phyloP scores from a whole-genome alignment of 2,113 vertebrate species.

The Lethenteron camtschaticum region DNA sequence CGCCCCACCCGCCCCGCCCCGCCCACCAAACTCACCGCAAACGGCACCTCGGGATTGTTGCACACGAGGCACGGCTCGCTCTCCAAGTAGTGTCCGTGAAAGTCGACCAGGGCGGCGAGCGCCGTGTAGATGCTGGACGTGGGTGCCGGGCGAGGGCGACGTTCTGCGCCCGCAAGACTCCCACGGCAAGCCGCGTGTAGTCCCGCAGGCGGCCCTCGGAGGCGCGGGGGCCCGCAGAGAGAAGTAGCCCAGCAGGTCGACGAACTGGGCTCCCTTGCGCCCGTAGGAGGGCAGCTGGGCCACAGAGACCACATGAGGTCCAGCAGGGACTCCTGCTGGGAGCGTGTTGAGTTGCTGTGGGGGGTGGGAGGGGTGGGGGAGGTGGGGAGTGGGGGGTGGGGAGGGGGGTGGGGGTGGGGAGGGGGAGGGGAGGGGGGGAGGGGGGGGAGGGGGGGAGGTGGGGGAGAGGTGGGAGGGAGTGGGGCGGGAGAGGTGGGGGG shows the following conservation, averaged over 20 bases:
- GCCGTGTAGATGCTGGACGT: slow-evolving; percentile 99
- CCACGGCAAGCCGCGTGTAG: slow-evolving; percentile 89
- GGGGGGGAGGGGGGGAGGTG: too few relatives aligned
- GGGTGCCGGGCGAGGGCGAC: slow-evolving; percentile 94
- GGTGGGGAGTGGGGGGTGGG: too few relatives aligned
- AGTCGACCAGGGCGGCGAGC: slow-evolving; percentile 79
- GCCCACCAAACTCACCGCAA: slow-evolving; percentile 44
- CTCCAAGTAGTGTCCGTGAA: slow-evolving; percentile 85
- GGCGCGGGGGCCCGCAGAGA: slow-evolving; percentile 95
- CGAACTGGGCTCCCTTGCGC: slow-evolving; percentile 90
- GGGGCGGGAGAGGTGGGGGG: too few relatives aligned
- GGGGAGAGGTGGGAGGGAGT: too few relatives aligned
- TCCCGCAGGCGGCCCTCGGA: slow-evolving; percentile 75
- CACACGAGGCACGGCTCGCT: slow-evolving; percentile 93
- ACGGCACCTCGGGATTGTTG: slow-evolving; percentile 92
- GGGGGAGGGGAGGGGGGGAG: too few relatives aligned
- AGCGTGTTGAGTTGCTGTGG: slow-evolving; percentile 68
- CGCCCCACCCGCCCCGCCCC: neutral
- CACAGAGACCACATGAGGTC: slow-evolving; percentile 97
- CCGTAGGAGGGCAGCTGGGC: slow-evolving; percentile 94
- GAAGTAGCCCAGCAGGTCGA: slow-evolving; percentile 88
- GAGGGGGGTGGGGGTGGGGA: too few relatives aligned
- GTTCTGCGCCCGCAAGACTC: slow-evolving; percentile 83
- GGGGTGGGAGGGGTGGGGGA: too few relatives aligned
- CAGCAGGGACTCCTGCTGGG: slow-evolving; percentile 72